Conservation (phyloP, 2,797 vertebrate species). For the Anomalospiza imberbis region DNA sequence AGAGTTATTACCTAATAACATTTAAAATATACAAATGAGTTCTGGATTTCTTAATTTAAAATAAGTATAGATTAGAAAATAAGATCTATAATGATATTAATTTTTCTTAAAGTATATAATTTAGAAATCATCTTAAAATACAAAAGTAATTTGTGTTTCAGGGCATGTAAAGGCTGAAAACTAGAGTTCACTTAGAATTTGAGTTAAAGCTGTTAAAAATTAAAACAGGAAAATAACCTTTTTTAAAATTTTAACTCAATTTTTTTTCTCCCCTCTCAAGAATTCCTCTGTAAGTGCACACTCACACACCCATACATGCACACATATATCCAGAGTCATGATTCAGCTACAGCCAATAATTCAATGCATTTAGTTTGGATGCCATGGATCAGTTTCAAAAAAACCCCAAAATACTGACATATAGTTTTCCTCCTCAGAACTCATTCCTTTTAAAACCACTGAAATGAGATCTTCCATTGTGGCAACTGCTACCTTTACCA, state of each 20-base stretch:
- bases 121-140: not conserved
- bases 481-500: not conserved
- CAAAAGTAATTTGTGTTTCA: not conserved
- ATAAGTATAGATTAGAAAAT: not conserved
- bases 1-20: not conserved
- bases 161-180: not conserved
- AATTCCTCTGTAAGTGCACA: not conserved
- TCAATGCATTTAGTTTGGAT: not conserved
- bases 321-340: not conserved
- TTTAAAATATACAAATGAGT: not conserved
- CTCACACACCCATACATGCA: not conserved
- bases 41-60: not conserved
- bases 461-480: not conserved
- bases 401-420: not conserved
- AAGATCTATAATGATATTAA: not conserved
- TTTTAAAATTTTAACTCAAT: accelerated
- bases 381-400: not conserved
- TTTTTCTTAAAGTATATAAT: not conserved
- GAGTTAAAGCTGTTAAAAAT: not conserved
- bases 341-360: not conserved
- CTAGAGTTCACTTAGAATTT: not conserved
- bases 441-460: not conserved
- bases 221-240: not conserved
- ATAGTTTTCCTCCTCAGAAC: not conserved
- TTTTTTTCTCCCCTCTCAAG: accelerated